These are phyloP conservation scores for Meteorus sp. DNA, from an alignment of 1,140 invertebrate species.

Conservation along the genomic window DNA sequence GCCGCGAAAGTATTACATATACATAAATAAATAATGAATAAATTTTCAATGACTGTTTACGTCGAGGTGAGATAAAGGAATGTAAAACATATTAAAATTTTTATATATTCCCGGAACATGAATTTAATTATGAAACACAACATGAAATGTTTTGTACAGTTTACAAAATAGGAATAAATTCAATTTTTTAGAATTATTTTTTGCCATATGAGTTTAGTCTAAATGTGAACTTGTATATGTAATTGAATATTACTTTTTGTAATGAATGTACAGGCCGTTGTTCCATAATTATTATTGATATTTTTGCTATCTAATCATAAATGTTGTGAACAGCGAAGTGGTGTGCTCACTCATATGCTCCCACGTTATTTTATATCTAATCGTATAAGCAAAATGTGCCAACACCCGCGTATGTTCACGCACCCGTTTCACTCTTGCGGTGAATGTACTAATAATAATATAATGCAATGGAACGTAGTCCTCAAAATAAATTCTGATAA, in stretches of 20 bases:
- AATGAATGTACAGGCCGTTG: conserved; percentile 32
- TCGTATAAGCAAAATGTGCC: conserved; percentile 26
- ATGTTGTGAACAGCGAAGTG: conserved; percentile 29
- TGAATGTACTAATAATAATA: conserved; percentile 3
- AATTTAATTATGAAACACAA: no score
- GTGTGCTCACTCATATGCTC: conserved; percentile 5
- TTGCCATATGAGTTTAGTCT: conserved; percentile 6
- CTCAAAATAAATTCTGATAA: background rate
- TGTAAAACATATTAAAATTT: no score
- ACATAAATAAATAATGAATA: no score
- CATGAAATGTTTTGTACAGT: no score
- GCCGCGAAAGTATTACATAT: background rate
- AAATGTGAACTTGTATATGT: conserved; percentile 9
- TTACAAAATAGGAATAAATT: no score
- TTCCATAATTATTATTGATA: conserved; percentile 37
- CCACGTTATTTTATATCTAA: conserved; percentile 37
- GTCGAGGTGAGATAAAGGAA: no score
- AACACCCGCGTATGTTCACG: background rate
- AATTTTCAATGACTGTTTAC: no score
- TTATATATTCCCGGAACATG: no score
- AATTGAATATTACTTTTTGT: background rate
- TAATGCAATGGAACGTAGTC: no score
- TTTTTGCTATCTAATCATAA: conserved; percentile 39
- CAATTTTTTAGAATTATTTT: no score
- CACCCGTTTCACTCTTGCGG: background rate